Percentiles rank a stretch among this genome's conserved stretches.
phyloP scores from a whole-genome alignment of 2,113 vertebrate genomes.

The Scomber colias region DNA sequence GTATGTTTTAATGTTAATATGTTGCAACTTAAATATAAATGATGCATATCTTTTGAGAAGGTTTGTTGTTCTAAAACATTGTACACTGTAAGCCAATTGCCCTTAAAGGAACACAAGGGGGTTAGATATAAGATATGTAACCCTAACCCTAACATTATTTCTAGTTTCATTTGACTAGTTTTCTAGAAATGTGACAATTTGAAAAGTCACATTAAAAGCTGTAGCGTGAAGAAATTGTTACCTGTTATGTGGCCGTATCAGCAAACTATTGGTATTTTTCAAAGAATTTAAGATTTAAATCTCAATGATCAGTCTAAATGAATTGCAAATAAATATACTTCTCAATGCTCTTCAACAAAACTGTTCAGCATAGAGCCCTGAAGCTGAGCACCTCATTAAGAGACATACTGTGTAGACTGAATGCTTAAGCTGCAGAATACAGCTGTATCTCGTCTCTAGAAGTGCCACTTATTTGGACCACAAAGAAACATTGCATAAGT shows the following conservation, averaged over 20 bases:
- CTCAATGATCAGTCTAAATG: not conserved
- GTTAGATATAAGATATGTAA: too few relatives aligned
- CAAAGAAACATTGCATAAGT: slow-evolving; percentile 47
- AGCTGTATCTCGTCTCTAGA: slow-evolving; percentile 21
- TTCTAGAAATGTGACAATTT: not conserved
- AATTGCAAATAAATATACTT: not conserved
- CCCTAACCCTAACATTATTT: too few relatives aligned
- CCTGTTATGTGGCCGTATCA: not conserved
- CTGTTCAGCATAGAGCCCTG: not conserved
- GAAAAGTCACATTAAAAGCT: not conserved
- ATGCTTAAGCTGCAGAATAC: slow-evolving; percentile 9
- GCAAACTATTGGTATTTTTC: not conserved
- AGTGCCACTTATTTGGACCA: slow-evolving; percentile 39
- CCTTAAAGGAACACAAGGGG: too few relatives aligned
- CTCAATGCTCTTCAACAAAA: not conserved
- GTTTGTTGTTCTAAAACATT: not conserved
- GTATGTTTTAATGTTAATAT: too few relatives aligned
- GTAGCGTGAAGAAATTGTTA: not conserved
- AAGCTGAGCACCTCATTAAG: slow-evolving; percentile 25
- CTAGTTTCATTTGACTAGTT: not conserved
- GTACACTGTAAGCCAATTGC: too few relatives aligned
- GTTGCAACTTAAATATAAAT: not conserved
- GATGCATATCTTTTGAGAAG: not conserved
- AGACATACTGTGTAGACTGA: slow-evolving; percentile 40
- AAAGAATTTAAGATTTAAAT: not conserved